phyloP scores from a whole-genome alignment of 2,888 invertebrate genomes.

The Pterostichus madidus region DNA sequence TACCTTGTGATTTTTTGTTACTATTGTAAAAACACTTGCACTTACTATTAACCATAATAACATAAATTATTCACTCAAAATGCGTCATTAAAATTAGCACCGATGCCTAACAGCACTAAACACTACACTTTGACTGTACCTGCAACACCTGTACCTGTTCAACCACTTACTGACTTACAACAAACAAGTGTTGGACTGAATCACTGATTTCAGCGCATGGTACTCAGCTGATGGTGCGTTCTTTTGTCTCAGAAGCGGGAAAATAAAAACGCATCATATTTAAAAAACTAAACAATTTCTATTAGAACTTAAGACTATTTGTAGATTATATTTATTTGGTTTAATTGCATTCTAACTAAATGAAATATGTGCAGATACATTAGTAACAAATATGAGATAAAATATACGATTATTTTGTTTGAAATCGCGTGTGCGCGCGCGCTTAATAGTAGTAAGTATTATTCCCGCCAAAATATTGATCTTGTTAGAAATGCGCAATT shows the following conservation, averaged over 20 bases:
- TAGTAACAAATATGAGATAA: too few relatives aligned
- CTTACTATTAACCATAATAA: constrained; percentile 62
- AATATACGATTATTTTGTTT: too few relatives aligned
- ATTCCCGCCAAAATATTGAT: constrained; percentile 49
- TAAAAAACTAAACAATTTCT: not conserved
- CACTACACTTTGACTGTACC: constrained; percentile 37
- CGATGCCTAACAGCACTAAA: constrained; percentile 41
- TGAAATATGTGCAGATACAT: not conserved
- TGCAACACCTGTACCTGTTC: constrained; percentile 54
- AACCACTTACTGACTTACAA: constrained; percentile 41
- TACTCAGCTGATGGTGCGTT: constrained; percentile 42
- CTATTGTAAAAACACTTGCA: constrained; percentile 55
- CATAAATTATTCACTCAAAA: constrained; percentile 46
- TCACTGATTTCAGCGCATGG: constrained; percentile 9
- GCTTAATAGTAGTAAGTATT: not conserved
- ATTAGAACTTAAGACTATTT: too few relatives aligned
- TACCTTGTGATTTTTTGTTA: constrained; percentile 63
- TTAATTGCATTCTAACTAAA: too few relatives aligned
- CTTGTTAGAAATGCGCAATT: not conserved
- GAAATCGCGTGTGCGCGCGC: constrained; percentile 8
- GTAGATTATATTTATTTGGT: too few relatives aligned
- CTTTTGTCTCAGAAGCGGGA: not conserved
- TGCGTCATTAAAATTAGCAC: constrained; percentile 58
- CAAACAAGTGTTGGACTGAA: constrained; percentile 53
- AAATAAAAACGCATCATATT: constrained; percentile 12